Evolutionary conservation across 2,888 invertebrate species (phyloP).

Genomic region (Physocephala rufipes): DNA sequence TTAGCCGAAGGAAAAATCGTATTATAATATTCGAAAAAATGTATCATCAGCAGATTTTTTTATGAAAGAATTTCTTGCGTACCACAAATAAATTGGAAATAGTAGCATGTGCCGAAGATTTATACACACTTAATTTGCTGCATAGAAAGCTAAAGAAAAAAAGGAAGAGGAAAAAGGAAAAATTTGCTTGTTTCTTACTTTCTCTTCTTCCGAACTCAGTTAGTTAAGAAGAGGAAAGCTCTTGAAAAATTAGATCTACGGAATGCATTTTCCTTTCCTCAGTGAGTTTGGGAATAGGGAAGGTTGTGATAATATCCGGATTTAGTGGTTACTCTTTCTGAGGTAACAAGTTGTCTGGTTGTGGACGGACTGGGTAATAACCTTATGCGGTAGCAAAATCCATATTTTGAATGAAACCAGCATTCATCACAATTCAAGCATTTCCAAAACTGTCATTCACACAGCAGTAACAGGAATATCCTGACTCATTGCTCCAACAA

Average conservation of each 20-base stretch:
- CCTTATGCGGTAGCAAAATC: slow-evolving; percentile 21
- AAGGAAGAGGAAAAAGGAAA: neutral
- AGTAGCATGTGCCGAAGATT: slow-evolving; percentile 11
- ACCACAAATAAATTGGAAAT: slow-evolving; percentile 14
- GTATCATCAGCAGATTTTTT: slow-evolving; percentile 18
- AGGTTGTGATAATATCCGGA: slow-evolving; percentile 46
- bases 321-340: slow-evolving; percentile 18
- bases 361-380: slow-evolving; percentile 1
- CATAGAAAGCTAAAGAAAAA: neutral
- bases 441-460: slow-evolving; percentile 11
- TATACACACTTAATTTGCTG: neutral
- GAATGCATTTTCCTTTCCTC: no score
- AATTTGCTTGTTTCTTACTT: no score
- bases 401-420: slow-evolving; percentile 32
- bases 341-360: slow-evolving; percentile 1
- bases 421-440: slow-evolving; percentile 30
- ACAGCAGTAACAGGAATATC: neutral
- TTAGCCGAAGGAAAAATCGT: neutral
- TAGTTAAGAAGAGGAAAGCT: no score
- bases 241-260: slow-evolving; percentile 44
- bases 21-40: neutral
- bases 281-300: slow-evolving; percentile 31
- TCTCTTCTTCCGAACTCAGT: no score
- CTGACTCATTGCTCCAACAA: no score
- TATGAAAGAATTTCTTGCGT: slow-evolving; percentile 21